Evolutionary conservation across 2,113 vertebrate species (phyloP), one percentile per base, ranked within the genome.

Genomic region (Chamaea fasciata): DNA sequence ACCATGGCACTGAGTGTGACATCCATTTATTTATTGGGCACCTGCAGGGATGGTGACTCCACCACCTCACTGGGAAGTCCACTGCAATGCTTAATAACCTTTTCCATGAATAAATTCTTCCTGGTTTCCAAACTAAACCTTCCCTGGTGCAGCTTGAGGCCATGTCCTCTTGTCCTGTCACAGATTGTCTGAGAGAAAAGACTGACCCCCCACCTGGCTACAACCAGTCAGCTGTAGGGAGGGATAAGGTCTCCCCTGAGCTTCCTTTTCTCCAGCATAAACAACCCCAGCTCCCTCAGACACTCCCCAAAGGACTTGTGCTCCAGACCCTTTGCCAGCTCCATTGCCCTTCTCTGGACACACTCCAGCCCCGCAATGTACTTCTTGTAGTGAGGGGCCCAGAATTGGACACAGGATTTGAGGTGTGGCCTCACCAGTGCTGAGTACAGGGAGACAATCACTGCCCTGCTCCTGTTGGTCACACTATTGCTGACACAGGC

Each of bases 371-470:
- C 13, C 27, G 49, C 62, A 30, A 1, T 2, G 19, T 44, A 22
- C 28, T 55, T 74, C 22, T 0, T 68, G 22, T 0, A 49, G 3
- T 42, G 68, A 49, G 22, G 15, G n/a, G 5, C 18, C 26, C 46
- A 55, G 17, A 49, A 9, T 26, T 68, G 82, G 11, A 21, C 31
- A 30, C 11, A 37, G 15, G 0, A 33, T 0, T 80, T 0, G 0
- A 55, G 22, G 6, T 55, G 13, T 1, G 1, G 18, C 60, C 35
- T 13, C 53, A 67, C 1, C 21, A 41, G 8, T 35, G 59, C 46
- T 0, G 1, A 53, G n/a, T 2, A 12, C n/a, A 60, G 13, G 0
- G 15, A 2, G 1, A 21, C 9, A 33, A 18, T 37, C 55, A 0
- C 30, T 42, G 31, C 2, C n/a, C 35, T 83, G 56, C 0, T 33